Evolutionary conservation across 2,797 vertebrate species (phyloP), one percentile per base, ranked within the genome.

Genomic region (Amphiprion clarkii): DNA sequence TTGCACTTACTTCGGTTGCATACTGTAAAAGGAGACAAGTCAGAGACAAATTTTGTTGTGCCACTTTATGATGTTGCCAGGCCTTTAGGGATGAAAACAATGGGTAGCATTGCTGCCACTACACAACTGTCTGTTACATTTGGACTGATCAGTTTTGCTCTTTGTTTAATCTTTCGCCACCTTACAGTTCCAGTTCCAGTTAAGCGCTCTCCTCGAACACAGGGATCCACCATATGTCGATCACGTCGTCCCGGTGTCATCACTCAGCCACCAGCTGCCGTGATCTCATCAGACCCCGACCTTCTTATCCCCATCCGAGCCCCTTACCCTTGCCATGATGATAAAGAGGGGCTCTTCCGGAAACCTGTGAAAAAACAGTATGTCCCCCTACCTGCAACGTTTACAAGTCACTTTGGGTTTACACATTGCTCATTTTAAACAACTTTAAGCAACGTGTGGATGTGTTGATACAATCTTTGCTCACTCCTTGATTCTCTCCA

Each of bases 351-450:
- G 27, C 93, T 95, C 77, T 96, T 96, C 89, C 93, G 96, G 87
- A 96, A 95, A 84, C 92, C 95, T 67, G 94, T 97, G 58, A 96
- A 96, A 84, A 97, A 97, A 93, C 97, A 97, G 98, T 99, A 96
- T 1, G 94, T 93, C 11, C 71, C 7, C 6, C 21, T 61, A 17
- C 8, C 25, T 7, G 25, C 7, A 55, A 49, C 17, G 29, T 83
- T 68, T 36, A 65, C 3, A 58, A 17, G 23, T 14, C 17, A 58
- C 17, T 27, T 46, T 57, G 21, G 51, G 55, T 57, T 66, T 16
- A 40, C 6, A 67, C 7, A 17, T 27, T 33, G 11, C 25, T 57
- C 4, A 60, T 70, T 13, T 16, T 57, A n/a, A 60, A 65, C 16
- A 9, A 11, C 6, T 53, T 79, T 57, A 2, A 33, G 23, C 29